Evolutionary conservation across 2,888 invertebrate species (phyloP).

Genomic region (Rhagophthalmus giganteus): DNA sequence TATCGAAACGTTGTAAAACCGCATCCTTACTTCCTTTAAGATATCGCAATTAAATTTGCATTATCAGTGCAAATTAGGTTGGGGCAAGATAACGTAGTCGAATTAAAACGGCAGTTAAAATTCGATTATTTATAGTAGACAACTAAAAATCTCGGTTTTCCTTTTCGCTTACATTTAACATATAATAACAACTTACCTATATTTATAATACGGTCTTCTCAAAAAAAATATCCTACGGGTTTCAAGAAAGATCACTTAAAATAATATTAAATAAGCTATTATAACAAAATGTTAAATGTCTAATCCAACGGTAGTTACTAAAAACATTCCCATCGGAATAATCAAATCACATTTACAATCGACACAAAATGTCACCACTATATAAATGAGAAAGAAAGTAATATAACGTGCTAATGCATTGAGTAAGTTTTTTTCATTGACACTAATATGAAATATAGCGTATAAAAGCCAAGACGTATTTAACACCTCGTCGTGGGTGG

Average conservation of each 20-base stretch:
- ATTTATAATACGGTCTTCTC: too few relatives aligned
- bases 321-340: too few relatives aligned
- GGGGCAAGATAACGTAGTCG: slow-evolving; percentile 11
- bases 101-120: slow-evolving; percentile 14
- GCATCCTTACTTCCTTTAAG: slow-evolving; percentile 14
- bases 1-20: slow-evolving; percentile 5
- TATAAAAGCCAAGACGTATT: slow-evolving; percentile 34
- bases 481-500: slow-evolving; percentile 46
- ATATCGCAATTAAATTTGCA: slow-evolving; percentile 2
- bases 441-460: slow-evolving; percentile 38
- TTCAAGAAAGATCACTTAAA: too few relatives aligned
- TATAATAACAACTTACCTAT: too few relatives aligned
- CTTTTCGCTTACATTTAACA: too few relatives aligned
- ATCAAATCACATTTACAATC: not conserved
- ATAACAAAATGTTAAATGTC: too few relatives aligned
- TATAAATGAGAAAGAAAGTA: slow-evolving; percentile 5
- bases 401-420: slow-evolving; percentile 54
- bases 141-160: too few relatives aligned
- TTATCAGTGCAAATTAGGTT: slow-evolving; percentile 15
- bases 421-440: slow-evolving; percentile 47
- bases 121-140: too few relatives aligned
- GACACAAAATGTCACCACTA: too few relatives aligned
- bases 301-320: too few relatives aligned
- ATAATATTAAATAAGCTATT: too few relatives aligned
- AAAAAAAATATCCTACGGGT: too few relatives aligned